Conservation (phyloP, 2,888 invertebrate species). For the Orthonychiurus folsomi region DNA sequence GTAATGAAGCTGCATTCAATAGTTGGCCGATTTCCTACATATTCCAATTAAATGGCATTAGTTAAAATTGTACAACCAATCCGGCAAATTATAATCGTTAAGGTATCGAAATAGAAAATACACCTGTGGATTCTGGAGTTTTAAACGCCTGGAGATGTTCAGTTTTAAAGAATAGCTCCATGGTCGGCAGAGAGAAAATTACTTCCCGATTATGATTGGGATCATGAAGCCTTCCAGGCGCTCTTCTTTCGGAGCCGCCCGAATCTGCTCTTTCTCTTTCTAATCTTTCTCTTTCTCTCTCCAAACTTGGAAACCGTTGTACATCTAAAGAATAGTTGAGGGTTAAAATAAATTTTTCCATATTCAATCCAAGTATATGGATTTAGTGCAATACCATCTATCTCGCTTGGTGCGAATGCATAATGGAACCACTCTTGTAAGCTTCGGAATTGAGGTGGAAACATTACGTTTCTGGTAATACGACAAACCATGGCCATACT, state of each 20-base stretch:
- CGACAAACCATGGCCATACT: conserved; percentile 92
- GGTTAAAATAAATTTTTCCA: conserved; percentile 26
- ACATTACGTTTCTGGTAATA: conserved; percentile 79
- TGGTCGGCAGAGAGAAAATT: conserved; percentile 88
- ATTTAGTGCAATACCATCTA: conserved; percentile 60
- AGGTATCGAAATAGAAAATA: neutral
- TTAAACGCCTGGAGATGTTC: conserved; percentile 72
- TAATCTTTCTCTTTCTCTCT: conserved; percentile 55
- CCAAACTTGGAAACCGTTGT: conserved; percentile 80
- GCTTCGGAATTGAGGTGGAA: conserved; percentile 90
- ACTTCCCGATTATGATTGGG: conserved; percentile 81
- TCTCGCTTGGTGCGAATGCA: conserved; percentile 87
- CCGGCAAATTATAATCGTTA: neutral
- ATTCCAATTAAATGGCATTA: conserved; percentile 3
- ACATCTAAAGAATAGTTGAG: conserved; percentile 60
- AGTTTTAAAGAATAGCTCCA: conserved; percentile 86
- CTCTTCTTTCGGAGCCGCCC: conserved; percentile 44
- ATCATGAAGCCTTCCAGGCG: conserved; percentile 56
- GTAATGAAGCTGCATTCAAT: conserved; percentile 96
- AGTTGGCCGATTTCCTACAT: conserved; percentile 65
- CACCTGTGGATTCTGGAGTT: conserved; percentile 60
- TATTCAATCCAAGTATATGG: neutral
- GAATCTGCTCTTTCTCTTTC: conserved; percentile 46
- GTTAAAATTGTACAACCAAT: neutral
- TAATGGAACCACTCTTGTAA: conserved; percentile 95